phyloP scores from a whole-genome alignment of 2,113 vertebrate genomes.

The Stegastes partitus region DNA sequence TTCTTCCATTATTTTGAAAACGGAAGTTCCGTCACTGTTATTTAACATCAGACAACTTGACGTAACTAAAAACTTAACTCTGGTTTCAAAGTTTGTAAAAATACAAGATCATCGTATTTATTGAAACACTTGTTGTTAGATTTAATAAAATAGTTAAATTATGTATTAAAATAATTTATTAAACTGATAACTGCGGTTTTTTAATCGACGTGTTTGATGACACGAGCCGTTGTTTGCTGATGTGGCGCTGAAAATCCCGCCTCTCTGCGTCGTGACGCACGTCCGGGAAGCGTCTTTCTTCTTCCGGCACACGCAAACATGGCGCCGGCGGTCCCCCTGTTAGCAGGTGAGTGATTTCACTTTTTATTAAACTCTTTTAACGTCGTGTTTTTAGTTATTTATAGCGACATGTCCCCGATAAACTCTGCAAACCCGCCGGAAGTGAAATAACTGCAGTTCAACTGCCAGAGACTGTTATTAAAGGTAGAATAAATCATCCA shows the following conservation, averaged over 20 bases:
- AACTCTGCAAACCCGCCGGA: no score
- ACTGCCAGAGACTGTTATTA: no score
- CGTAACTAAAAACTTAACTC: fast-evolving
- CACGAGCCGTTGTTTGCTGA: constrained; percentile 52
- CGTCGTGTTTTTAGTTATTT: background rate
- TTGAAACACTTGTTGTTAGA: background rate
- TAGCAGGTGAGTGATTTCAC: constrained; percentile 87
- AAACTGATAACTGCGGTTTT: background rate
- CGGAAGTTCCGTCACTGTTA: background rate
- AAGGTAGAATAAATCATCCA: no score
- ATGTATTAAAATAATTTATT: no score
- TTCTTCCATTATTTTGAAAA: constrained; percentile 15
- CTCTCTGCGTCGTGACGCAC: constrained; percentile 17
- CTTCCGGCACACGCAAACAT: constrained; percentile 84
- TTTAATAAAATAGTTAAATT: no score
- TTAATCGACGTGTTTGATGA: background rate
- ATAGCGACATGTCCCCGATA: no score
- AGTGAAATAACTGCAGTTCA: no score
- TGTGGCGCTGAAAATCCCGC: constrained; percentile 65
- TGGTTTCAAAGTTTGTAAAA: background rate
- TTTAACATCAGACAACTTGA: background rate
- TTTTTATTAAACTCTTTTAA: background rate
- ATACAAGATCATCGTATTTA: background rate
- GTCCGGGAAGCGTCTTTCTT: constrained; percentile 30
- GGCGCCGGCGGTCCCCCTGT: constrained; percentile 89